Conservation (phyloP, 2,888 invertebrate genomes). For the Apamea sordens region DNA sequence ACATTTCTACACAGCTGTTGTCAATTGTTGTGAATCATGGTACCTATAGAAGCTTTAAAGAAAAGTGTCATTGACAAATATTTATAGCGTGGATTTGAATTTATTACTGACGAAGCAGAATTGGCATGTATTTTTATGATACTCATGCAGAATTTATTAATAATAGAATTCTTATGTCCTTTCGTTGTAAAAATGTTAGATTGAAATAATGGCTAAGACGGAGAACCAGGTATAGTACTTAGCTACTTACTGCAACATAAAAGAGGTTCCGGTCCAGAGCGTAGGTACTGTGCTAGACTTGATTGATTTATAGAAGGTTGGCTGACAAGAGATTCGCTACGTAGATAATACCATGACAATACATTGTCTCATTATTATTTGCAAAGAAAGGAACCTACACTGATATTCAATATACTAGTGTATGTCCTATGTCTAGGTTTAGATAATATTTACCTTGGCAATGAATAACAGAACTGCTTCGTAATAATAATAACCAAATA, state of each 20-base stretch:
- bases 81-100: neutral
- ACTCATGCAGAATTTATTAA: too few species aligned
- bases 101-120: neutral
- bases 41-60: neutral
- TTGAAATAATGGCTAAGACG: neutral
- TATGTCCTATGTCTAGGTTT: neutral
- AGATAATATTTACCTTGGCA: neutral
- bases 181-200: neutral
- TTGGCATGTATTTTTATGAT: neutral
- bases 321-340: slow-evolving; percentile 1
- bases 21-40: neutral
- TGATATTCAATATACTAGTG: neutral
- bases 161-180: too few species aligned
- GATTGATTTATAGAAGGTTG: slow-evolving; percentile 1
- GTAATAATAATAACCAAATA: too few species aligned
- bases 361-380: slow-evolving; percentile 13
- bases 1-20: neutral
- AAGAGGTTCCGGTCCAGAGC: neutral
- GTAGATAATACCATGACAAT: slow-evolving; percentile 12
- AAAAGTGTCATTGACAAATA: neutral
- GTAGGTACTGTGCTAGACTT: neutral
- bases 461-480: neutral
- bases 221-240: neutral
- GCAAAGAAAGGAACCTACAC: neutral
- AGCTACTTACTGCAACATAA: neutral